These are phyloP conservation scores for Chaunax sp. DNA, from an alignment of 2,797 vertebrate genomes.

Conservation along the genomic window DNA sequence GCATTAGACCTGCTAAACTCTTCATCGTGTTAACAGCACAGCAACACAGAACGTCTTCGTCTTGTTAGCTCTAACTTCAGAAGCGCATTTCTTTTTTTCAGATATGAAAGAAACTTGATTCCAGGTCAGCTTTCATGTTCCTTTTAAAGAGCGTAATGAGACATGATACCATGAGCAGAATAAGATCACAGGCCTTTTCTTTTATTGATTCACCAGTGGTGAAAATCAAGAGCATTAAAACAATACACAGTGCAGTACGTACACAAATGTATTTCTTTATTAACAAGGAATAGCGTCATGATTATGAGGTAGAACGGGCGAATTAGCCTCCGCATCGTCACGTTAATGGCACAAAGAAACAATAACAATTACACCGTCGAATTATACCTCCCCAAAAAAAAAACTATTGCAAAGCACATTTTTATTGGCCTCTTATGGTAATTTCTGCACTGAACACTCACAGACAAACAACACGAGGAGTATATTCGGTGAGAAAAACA, in stretches of 20 bases:
- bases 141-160: background rate
- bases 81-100: background rate
- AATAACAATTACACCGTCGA: slow-evolving; percentile 26
- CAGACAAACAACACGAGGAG: slow-evolving; percentile 26
- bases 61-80: background rate
- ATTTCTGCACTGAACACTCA: slow-evolving; percentile 24
- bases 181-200: background rate
- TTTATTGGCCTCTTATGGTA: slow-evolving; percentile 41
- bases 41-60: background rate
- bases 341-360: slow-evolving; percentile 23
- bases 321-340: background rate
- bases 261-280: background rate
- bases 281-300: background rate
- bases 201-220: background rate
- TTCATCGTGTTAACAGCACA: background rate
- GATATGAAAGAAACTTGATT: background rate
- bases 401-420: slow-evolving; percentile 21
- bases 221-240: background rate
- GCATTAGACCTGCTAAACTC: background rate
- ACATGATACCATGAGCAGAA: background rate
- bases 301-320: background rate
- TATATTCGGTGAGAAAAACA: slow-evolving; percentile 3
- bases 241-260: too few species aligned
- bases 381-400: background rate
- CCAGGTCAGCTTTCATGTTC: background rate